Evolutionary conservation across 2,797 vertebrate genomes (phyloP).

Genomic region (Moxostoma hubbsi): DNA sequence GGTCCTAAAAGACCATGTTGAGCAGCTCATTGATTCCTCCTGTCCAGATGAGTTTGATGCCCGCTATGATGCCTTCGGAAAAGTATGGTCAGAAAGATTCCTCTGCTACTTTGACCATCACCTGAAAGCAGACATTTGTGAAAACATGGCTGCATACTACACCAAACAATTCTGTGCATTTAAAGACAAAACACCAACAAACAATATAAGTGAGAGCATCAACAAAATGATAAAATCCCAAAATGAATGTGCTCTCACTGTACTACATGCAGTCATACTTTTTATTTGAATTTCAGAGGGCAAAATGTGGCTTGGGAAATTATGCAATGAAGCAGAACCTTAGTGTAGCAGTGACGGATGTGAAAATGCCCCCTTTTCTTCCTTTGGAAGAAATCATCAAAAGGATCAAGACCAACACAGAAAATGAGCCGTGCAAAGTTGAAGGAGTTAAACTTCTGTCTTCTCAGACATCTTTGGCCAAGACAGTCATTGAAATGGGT

Average conservation of each 20-base stretch:
- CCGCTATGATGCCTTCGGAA: too few relatives aligned
- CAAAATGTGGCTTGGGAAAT: conserved; percentile 13
- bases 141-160: neutral
- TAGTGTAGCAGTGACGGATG: neutral
- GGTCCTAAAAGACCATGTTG: conserved; percentile 16
- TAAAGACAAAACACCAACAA: neutral
- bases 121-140: neutral
- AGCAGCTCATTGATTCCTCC: neutral
- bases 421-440: neutral
- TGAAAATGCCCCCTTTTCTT: conserved; percentile 7
- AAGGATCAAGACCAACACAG: neutral
- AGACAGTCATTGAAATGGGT: conserved; percentile 8
- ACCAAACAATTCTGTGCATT: conserved; percentile 4
- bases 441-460: neutral
- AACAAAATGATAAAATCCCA: conserved; percentile 4
- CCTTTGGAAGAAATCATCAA: neutral
- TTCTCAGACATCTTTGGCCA: conserved; percentile 3
- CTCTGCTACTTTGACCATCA: neutral
- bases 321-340: neutral
- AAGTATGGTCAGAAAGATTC: too few relatives aligned
- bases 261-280: conserved; percentile 29
- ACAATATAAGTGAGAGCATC: conserved; percentile 11
- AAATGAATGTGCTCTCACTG: conserved; percentile 14
- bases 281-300: conserved; percentile 30
- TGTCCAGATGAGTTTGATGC: neutral